Evolutionary conservation across 2,113 vertebrate genomes (phyloP), one percentile per base, ranked within the genome.

Genomic region (Antidorcas marsupialis): DNA sequence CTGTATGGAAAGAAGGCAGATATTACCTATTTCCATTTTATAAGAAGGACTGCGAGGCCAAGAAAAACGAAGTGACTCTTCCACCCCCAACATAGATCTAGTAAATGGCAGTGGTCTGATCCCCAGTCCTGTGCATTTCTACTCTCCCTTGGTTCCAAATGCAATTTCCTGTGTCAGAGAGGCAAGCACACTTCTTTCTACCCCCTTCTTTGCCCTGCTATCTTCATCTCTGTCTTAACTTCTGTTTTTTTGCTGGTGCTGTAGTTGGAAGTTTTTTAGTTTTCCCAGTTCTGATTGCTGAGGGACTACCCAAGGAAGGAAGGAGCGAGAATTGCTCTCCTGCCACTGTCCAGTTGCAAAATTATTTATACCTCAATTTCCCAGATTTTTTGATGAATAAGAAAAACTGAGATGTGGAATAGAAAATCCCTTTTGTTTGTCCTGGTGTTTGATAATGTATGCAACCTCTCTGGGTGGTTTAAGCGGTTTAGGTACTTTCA

Each of bases 401-500:
- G 0, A 82, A 98, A 98, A 98, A 98, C 98, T 98, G 98, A 98
- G 98, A 98, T 96, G 84, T 59, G 98, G 98, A 98, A 98, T 98
- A 98, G 98, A 98, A 99, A 99, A 99, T 99, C 97, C 98, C 98
- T 99, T 99, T 98, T 99, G 99, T 99, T 99, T 99, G 99, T 98
- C 98, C 99, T 98, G 98, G 97, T 98, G 98, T 98, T 99, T 98
- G 98, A 98, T 99, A 99, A 99, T 99, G 98, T 99, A 99, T 99
- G 99, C 99, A 98, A 99, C 99, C 99, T 99, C 99, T 99, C 99
- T 99, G 99, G 99, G 99, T 99, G 99, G 99, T 99, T 99, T 99
- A 99, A 99, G 99, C 99, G 98, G 99, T 99, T 99, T 99, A 99
- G 99, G 99, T 99, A 98, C 99, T 99, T 99, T 99, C 99, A 99